Conservation (phyloP, 1,140 invertebrate genomes). For the Cherax quadricarinatus region DNA sequence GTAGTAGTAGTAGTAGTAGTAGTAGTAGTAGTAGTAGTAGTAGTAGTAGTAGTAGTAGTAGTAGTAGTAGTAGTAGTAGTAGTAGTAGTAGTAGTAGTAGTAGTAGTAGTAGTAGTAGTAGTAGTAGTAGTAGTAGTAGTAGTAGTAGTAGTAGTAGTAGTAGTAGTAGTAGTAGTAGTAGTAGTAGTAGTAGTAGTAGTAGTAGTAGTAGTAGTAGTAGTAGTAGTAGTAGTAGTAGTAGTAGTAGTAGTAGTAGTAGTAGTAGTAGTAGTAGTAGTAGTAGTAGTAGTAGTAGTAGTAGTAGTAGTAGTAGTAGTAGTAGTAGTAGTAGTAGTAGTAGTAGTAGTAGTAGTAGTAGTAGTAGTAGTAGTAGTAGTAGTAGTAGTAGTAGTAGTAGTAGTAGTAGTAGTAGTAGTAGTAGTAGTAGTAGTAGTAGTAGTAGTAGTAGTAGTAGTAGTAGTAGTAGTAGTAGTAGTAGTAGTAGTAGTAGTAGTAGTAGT, state of each 20-base stretch:
- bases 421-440: not conserved
- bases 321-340: not conserved
- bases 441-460: not conserved
- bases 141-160: not conserved
- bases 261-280: not conserved
- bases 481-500: not conserved
- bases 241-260: not conserved
- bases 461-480: not conserved
- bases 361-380: not conserved
- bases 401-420: not conserved
- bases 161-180: not conserved
- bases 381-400: not conserved
- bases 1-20: not conserved
- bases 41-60: not conserved
- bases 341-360: not conserved
- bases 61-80: not conserved
- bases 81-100: not conserved
- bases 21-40: not conserved
- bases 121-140: not conserved
- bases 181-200: not conserved
- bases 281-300: not conserved
- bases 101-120: not conserved
- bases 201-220: not conserved
- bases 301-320: not conserved
- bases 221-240: not conserved